Conservation (phyloP, 2,888 invertebrate species). For the Formica aserva region DNA sequence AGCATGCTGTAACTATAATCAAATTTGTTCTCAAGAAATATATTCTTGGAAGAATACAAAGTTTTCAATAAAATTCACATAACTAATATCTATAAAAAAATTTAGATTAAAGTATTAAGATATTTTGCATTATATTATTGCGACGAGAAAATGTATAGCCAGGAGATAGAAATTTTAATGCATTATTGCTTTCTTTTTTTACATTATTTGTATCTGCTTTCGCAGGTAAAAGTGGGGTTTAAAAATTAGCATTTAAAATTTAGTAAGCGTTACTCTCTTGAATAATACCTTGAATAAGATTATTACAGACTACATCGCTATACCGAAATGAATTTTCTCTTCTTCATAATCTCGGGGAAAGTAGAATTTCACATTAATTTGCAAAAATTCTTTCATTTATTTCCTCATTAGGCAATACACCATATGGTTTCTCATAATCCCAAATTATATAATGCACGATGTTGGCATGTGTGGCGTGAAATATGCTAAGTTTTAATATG, state of each 20-base stretch:
- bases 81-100: not conserved
- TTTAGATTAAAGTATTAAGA: not conserved
- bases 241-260: conserved; percentile 17
- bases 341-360: not conserved
- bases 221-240: not conserved
- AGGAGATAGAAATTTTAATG: conserved; percentile 2
- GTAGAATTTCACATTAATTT: not conserved
- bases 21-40: conserved; percentile 28
- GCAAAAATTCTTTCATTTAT: conserved; percentile 1
- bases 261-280: not conserved
- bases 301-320: not conserved
- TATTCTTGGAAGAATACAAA: conserved; percentile 2
- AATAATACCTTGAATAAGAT: not conserved
- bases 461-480: not conserved
- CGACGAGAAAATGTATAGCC: conserved; percentile 3
- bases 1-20: conserved; percentile 2
- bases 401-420: conserved; percentile 1
- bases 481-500: conserved; percentile 54
- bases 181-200: not conserved
- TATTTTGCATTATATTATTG: not conserved
- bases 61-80: conserved; percentile 6
- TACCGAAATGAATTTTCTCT: not conserved
- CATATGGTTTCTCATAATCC: conserved; percentile 36
- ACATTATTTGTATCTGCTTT: not conserved
- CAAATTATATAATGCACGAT: conserved; percentile 24